These are phyloP conservation scores for Diploscapter pachys DNA, from an alignment of 1,140 invertebrate species.

Conservation along the genomic window DNA sequence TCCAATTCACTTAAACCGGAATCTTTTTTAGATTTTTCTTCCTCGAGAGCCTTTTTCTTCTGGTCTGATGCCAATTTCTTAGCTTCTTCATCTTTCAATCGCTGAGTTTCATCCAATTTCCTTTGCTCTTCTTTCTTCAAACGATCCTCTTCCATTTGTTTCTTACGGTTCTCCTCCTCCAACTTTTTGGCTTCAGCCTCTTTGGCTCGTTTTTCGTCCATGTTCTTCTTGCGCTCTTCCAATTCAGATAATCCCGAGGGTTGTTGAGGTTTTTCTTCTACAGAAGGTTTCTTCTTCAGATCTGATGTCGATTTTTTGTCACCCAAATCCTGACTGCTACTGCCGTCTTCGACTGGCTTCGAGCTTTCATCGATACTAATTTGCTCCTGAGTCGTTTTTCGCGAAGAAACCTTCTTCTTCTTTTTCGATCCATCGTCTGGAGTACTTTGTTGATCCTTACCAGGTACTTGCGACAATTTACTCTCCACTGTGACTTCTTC, in stretches of 20 bases:
- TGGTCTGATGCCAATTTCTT: conserved; percentile 10
- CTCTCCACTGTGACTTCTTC: no score
- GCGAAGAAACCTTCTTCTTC: background rate
- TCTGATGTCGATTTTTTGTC: no score
- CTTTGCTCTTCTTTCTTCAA: conserved; percentile 8
- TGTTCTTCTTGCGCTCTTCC: background rate
- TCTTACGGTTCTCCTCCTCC: conserved; percentile 5
- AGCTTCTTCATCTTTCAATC: conserved; percentile 3
- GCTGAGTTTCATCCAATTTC: background rate
- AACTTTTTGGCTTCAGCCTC: background rate
- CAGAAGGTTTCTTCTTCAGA: no score
- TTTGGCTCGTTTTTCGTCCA: background rate
- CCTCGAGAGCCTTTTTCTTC: conserved; percentile 7
- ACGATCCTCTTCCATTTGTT: background rate
- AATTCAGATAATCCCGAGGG: background rate
- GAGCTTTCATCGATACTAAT: no score
- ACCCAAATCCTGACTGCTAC: no score
- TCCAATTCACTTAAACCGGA: background rate
- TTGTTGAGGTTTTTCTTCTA: no score
- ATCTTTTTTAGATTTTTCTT: conserved; percentile 19
- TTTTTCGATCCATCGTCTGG: background rate
- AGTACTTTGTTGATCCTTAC: background rate
- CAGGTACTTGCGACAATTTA: no score
- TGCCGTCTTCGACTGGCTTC: no score
- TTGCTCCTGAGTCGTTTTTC: no score